These are phyloP conservation scores for Drosophila guanche DNA, from an alignment of 1,140 invertebrate genomes.

Conservation along the genomic window DNA sequence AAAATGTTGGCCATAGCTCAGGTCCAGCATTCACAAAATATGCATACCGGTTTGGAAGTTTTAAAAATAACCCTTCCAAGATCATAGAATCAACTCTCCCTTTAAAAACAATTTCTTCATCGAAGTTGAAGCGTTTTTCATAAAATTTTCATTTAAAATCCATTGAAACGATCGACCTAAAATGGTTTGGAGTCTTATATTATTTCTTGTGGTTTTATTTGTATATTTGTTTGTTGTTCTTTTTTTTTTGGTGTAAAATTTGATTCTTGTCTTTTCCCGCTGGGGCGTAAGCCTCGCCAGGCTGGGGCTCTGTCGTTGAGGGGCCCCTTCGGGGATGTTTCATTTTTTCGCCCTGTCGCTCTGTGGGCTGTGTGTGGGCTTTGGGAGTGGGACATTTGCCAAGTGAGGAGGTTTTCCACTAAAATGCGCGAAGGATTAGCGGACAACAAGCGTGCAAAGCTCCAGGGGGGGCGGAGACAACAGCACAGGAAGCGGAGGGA, in stretches of 20 bases:
- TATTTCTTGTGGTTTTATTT: conserved; percentile 2
- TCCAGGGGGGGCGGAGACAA: conserved; percentile 5
- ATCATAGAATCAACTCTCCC: too few relatives aligned
- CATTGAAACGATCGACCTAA: too few relatives aligned
- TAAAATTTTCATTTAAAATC: too few relatives aligned
- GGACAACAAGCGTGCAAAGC: conserved; percentile 59
- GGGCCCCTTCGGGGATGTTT: conserved; percentile 37
- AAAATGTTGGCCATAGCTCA: too few relatives aligned
- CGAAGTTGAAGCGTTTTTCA: too few relatives aligned
- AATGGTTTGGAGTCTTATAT: background rate
- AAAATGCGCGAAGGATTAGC: conserved; percentile 77
- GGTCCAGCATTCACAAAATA: too few relatives aligned
- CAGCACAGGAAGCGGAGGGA: background rate
- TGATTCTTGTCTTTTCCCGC: conserved; percentile 14
- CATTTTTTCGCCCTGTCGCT: conserved; percentile 6
- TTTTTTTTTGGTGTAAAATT: conserved; percentile 13
- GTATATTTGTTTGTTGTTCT: conserved; percentile 1
- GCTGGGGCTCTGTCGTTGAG: conserved; percentile 25
- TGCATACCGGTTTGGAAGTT: too few relatives aligned
- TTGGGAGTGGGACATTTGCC: conserved; percentile 53
- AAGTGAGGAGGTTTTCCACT: conserved; percentile 51
- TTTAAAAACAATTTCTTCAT: too few relatives aligned
- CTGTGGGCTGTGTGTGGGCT: conserved; percentile 9
- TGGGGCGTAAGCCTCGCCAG: too few relatives aligned
- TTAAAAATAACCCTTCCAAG: too few relatives aligned